Base-by-base conservation (phyloP, 53 echinoderm and acorn worm genomes). In the Apostichopus leukothele region DNA sequence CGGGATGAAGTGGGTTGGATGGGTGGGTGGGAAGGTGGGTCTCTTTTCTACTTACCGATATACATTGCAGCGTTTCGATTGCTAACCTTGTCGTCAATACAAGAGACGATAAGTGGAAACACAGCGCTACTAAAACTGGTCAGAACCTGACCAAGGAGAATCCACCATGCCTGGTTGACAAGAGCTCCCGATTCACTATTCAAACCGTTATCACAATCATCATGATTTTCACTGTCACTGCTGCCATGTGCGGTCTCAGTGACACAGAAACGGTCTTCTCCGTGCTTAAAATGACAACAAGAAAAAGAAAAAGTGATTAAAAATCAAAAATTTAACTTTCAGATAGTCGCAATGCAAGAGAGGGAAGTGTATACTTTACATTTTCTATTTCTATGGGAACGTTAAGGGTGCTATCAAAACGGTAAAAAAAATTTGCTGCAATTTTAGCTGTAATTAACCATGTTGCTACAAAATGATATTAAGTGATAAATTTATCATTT, bases 11-110 rank as follows among this genome's bases (percentile, higher is more conserved):
- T 39, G 39, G 39, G 39, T 39, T 39, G 39, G 39, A 1, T 39
- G 39, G 39, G 39, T 39, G 39, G 39, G 0, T 39, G 0, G 39
- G 2, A 4, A 0, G 1, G 6, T 11, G 76, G 25, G 6, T 39
- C 39, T 3, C 3, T 39, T 61, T 68, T n/a, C 21, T 1, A 86
- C 86, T 86, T n/a, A 86, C 86, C 86, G 23, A 86, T 20, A 19
- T 67, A 71, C 86, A 86, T 86, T 1, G 86, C 51, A 51, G 67
- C 50, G 61, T 86, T 86, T 50, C 86, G 61, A 9, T 86, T 86
- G 86, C 67, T 86, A 9, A 86, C 86, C 27, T 86, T 86, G 7
- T 86, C 86, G 39, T 86, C 86, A 18, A 86, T 86, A 23, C 86
- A 86, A 14, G 86, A 86, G 5, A 86, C 71, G 3, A 86, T 86